Base-by-base conservation (phyloP, 2,888 invertebrate genomes). In the Macroteleia sp. region DNA sequence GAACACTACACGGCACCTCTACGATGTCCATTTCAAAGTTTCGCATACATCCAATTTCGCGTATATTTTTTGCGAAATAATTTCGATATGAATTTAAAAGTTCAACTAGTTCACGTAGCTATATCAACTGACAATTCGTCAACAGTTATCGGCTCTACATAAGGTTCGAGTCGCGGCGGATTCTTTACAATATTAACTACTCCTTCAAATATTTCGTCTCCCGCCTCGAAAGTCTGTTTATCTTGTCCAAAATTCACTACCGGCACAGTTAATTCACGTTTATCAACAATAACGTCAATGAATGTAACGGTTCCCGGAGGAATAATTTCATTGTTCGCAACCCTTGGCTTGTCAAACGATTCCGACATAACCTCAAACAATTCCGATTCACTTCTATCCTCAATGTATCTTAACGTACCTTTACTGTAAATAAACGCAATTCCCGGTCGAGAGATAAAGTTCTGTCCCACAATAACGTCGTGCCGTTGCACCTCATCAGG, bases 251-350 rank as follows among this genome's bases (percentile, higher is more conserved):
- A 59, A 42, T 70, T 70, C 0, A 41, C 42, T 0, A 70, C 12
- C 6, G 69, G 59, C 9, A 70, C 0, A 1, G 44, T 3, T 0
- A 54, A 1, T 0, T 57, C 48, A 0, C 30, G 52, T 0, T 52
- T 28, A 22, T 52, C 42, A 12, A 70, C 14, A n/a, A 25, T 19
- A 16, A 59, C 42, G 41, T 70, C 34, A 16, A 70, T 52, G 42
- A 70, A 70, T 8, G 20, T 50, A 3, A 59, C 32, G 14, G 17
- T 20, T 2, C 42, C 34, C 10, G 69, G 59, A 5, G 6, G 25
- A 25, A 25, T 25, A 25, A 25, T 25, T 6, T 25, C 6, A 25
- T 25, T 6, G 25, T 25, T 25, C 25, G 25, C 3, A 25, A 5
- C 6, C 6, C 6, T 25, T 25, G 3, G 25, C 25, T 25, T 25